phyloP scores from a whole-genome alignment of 2,797 vertebrate species.

The Parambassis ranga region DNA sequence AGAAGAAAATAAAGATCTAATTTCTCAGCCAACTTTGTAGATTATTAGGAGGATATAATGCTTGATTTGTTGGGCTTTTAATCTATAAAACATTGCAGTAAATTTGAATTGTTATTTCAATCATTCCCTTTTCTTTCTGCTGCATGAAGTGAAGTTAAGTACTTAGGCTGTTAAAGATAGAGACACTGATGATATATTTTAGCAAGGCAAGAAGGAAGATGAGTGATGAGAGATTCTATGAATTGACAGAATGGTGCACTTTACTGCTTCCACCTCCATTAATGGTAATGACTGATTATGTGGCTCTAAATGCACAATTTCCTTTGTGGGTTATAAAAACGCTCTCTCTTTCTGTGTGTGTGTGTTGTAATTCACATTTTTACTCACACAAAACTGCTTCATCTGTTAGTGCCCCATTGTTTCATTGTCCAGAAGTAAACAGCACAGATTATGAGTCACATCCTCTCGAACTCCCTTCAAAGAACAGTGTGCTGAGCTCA shows the following conservation, averaged over 20 bases:
- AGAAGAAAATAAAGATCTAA: neutral
- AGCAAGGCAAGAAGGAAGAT: neutral
- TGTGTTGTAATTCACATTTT: neutral
- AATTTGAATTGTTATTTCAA: constrained; percentile 1
- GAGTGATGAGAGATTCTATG: constrained; percentile 9
- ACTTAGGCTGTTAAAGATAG: neutral
- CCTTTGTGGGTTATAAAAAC: constrained; percentile 3
- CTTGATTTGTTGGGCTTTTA: neutral
- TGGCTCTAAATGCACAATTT: constrained; percentile 19
- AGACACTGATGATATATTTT: neutral
- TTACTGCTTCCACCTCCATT: constrained; percentile 23
- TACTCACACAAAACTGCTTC: neutral
- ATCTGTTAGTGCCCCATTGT: neutral
- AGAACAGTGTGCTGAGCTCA: neutral
- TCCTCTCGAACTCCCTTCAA: neutral
- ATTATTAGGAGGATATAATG: too few species aligned
- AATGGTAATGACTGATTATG: constrained; percentile 37
- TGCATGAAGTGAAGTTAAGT: neutral
- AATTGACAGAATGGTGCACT: constrained; percentile 12
- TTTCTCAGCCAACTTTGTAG: neutral
- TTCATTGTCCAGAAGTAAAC: constrained; percentile 9
- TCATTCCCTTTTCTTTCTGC: neutral
- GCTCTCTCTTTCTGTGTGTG: neutral
- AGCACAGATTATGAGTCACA: constrained; percentile 5
- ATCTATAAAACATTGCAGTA: neutral